Conservation (phyloP, 2,797 vertebrate genomes). For the Buphagus erythrorhynchus region DNA sequence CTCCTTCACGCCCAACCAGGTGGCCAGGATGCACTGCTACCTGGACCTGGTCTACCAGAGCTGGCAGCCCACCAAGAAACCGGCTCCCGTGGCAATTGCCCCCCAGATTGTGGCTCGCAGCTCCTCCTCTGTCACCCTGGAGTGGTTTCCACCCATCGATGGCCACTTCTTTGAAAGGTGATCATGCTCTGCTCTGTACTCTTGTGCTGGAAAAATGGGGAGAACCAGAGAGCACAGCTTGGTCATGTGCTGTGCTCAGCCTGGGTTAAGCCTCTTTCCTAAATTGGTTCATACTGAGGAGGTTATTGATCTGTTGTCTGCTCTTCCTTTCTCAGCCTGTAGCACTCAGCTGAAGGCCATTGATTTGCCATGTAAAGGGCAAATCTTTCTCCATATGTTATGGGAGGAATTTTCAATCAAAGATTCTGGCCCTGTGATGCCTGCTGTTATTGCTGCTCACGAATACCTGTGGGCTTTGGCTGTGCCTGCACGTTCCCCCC, state of each 20-base stretch:
- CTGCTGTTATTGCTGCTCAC: background rate
- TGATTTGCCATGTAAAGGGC: slow-evolving; percentile 62
- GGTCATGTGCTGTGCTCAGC: background rate
- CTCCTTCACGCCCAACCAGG: slow-evolving; percentile 97
- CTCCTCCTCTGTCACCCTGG: slow-evolving; percentile 83
- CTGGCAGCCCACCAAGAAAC: slow-evolving; percentile 90
- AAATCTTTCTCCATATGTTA: slow-evolving; percentile 41
- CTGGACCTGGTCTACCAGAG: slow-evolving; percentile 94
- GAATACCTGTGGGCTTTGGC: background rate
- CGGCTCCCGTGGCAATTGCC: slow-evolving; percentile 88
- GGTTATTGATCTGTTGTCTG: slow-evolving; percentile 64
- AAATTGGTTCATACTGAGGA: background rate
- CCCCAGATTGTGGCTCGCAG: slow-evolving; percentile 91
- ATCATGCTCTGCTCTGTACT: slow-evolving; percentile 68
- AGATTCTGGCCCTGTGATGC: background rate
- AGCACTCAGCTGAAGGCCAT: slow-evolving; percentile 45
- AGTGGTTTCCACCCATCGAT: slow-evolving; percentile 96
- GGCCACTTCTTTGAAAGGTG: slow-evolving; percentile 97
- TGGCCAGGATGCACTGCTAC: slow-evolving; percentile 98
- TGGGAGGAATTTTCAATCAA: slow-evolving; percentile 20
- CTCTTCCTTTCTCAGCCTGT: slow-evolving; percentile 54
- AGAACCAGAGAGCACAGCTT: background rate
- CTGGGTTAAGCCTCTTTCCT: slow-evolving; percentile 26
- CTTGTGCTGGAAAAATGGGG: background rate
- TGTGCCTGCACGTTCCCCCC: background rate